Conservation (phyloP, 2,797 vertebrate genomes). For the Pagetopsis macropterus region DNA sequence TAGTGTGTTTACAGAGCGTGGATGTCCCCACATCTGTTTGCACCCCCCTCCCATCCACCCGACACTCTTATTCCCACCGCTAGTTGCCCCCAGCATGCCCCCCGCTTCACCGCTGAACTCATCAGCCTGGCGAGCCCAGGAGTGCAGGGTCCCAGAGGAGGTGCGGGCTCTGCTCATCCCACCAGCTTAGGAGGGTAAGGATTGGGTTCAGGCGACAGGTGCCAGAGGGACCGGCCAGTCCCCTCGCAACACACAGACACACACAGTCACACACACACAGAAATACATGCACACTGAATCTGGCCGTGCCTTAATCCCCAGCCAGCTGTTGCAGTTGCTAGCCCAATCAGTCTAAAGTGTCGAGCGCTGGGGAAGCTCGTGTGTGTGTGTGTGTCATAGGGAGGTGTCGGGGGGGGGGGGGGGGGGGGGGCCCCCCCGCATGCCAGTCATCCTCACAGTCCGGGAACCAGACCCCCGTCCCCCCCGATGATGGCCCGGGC, state of each 20-base stretch:
- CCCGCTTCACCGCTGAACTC: slow-evolving; percentile 49
- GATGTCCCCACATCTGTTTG: slow-evolving; percentile 45
- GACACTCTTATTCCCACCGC: slow-evolving; percentile 4
- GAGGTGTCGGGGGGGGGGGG: neutral
- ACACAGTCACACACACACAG: slow-evolving; percentile 47
- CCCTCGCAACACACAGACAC: slow-evolving; percentile 47
- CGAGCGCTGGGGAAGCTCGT: slow-evolving; percentile 58
- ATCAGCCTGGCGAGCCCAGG: slow-evolving; percentile 57
- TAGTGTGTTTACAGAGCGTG: neutral
- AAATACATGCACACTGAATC: slow-evolving; percentile 68
- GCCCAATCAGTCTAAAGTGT: slow-evolving; percentile 78
- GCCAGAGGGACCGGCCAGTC: slow-evolving; percentile 77
- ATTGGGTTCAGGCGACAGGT: slow-evolving; percentile 84
- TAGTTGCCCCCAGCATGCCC: slow-evolving; percentile 48
- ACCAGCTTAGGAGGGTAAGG: slow-evolving; percentile 74
- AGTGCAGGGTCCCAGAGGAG: slow-evolving; percentile 71
- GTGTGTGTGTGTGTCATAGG: slow-evolving; percentile 9
- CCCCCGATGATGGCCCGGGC: slow-evolving; percentile 56
- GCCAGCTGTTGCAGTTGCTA: slow-evolving; percentile 87
- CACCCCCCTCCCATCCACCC: neutral
- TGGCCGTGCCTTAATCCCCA: slow-evolving; percentile 82
- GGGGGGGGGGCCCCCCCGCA: slow-evolving; percentile 73
- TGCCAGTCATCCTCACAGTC: slow-evolving; percentile 67
- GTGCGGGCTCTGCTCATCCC: slow-evolving; percentile 67
- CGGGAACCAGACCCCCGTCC: slow-evolving; percentile 64